Evolutionary conservation across 2,797 vertebrate species (phyloP).

Genomic region (Vultur gryphus): DNA sequence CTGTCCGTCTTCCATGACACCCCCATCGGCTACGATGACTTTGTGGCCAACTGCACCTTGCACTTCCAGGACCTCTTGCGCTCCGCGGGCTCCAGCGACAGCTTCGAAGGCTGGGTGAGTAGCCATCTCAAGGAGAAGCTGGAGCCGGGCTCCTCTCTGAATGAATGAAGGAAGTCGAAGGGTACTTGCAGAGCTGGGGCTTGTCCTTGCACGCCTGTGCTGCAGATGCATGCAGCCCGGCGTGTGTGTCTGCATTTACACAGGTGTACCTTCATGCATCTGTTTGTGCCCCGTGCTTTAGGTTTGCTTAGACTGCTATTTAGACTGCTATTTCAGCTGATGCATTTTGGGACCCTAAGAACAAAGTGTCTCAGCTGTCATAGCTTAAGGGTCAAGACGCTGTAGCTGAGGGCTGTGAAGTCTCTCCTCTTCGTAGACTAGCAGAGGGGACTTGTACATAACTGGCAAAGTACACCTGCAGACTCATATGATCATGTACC

Average conservation of each 20-base stretch:
- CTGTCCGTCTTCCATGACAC: conserved; percentile 93
- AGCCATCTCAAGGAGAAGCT: not conserved
- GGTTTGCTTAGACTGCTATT: fast-evolving
- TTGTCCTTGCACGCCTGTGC: conserved; percentile 5
- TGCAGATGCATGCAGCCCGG: not conserved
- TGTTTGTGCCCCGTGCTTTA: not conserved
- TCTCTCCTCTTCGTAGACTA: not conserved
- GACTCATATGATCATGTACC: not conserved
- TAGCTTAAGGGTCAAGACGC: not conserved
- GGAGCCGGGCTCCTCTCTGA: not conserved
- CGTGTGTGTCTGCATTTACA: not conserved
- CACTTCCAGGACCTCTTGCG: conserved; percentile 88
- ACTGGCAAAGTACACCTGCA: not conserved
- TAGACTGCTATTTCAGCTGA: not conserved
- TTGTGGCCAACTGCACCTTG: conserved; percentile 93
- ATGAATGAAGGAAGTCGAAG: not conserved
- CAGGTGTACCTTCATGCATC: not conserved
- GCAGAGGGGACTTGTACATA: not conserved
- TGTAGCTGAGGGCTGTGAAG: not conserved
- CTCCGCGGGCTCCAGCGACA: conserved; percentile 79
- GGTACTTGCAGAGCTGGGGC: not conserved
- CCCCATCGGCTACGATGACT: conserved; percentile 95
- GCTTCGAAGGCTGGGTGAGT: conserved; percentile 96
- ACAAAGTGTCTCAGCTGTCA: not conserved
- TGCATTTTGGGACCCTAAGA: not conserved